These are phyloP conservation scores for Chironomus striatipennis DNA, from an alignment of 1,140 invertebrate genomes.

Conservation along the genomic window DNA sequence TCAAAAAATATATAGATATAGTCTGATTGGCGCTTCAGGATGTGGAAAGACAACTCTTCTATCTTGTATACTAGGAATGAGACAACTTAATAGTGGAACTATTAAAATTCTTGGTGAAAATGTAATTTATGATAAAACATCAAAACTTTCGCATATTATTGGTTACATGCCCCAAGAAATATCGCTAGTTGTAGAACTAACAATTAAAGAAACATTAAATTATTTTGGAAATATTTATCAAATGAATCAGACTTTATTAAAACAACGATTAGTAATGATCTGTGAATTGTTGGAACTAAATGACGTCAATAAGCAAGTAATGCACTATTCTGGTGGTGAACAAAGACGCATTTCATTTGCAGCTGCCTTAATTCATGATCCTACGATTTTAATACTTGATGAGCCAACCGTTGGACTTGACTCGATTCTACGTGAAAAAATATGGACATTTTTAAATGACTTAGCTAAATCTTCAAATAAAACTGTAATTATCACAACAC, in stretches of 20 bases:
- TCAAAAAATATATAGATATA: constrained; percentile 63
- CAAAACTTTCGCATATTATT: constrained; percentile 54
- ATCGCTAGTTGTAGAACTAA: constrained; percentile 71
- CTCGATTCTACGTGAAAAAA: constrained; percentile 59
- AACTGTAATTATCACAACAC: constrained; percentile 68
- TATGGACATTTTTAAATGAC: constrained; percentile 63
- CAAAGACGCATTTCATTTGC: constrained; percentile 70
- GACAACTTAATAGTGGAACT: constrained; percentile 61
- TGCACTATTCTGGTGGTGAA: constrained; percentile 68
- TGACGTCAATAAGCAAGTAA: constrained; percentile 54
- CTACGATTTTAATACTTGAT: constrained; percentile 67
- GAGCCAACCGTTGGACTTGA: constrained; percentile 76
- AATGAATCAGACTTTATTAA: constrained; percentile 55
- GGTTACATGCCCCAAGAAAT: constrained; percentile 63
- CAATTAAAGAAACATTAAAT: constrained; percentile 69
- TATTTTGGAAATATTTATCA: constrained; percentile 75
- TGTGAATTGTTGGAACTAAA: constrained; percentile 65
- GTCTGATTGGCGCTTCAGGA: constrained; percentile 74
- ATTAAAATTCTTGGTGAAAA: constrained; percentile 61
- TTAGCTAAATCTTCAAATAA: constrained; percentile 52
- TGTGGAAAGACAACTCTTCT: constrained; percentile 80
- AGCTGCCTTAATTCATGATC: constrained; percentile 67
- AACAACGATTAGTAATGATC: constrained; percentile 60
- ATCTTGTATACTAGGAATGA: constrained; percentile 73
- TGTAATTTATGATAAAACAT: constrained; percentile 58